A percentile compares a stretch with the other conserved stretches of the same genome.
These are phyloP conservation scores for Symphodus melops DNA, from an alignment of 2,113 vertebrate genomes.

Conservation along the genomic window DNA sequence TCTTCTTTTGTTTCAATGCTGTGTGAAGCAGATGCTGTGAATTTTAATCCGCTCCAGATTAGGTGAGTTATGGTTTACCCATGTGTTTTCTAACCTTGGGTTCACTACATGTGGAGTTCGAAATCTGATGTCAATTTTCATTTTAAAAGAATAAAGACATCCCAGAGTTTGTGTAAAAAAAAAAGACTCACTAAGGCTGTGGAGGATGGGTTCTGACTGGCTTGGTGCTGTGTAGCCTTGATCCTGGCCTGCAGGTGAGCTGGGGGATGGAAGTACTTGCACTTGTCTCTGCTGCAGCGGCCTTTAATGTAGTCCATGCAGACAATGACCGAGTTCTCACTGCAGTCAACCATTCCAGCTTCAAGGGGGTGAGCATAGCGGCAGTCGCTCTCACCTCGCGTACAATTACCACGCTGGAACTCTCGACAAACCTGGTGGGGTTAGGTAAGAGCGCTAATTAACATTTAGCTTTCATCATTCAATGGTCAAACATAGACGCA, in stretches of 20 bases:
- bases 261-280: constrained; percentile 99
- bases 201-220: constrained; percentile 90
- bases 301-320: constrained; percentile 99
- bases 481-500: constrained; percentile 50
- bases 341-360: constrained; percentile 95
- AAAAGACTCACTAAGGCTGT: constrained; percentile 88
- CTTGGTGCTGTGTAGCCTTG: constrained; percentile 97
- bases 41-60: neutral
- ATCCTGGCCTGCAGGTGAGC: constrained; percentile 98
- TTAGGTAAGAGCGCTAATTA: neutral
- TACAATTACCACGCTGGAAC: constrained; percentile 98
- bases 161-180: neutral
- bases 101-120: neutral
- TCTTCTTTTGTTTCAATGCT: constrained; percentile 8
- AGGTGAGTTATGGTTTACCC: too few relatives aligned
- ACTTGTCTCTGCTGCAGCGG: constrained; percentile 96
- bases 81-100: neutral
- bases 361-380: constrained; percentile 97
- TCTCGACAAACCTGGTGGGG: constrained; percentile 93
- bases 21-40: neutral
- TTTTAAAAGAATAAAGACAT: constrained; percentile 1
- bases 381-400: constrained; percentile 97
- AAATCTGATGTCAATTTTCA: neutral
- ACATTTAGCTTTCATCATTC: constrained; percentile 51
- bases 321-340: constrained; percentile 97